Evolutionary conservation across 2,113 vertebrate genomes (phyloP), one percentile per base, ranked within the genome.

Genomic region (Loxodonta africana): DNA sequence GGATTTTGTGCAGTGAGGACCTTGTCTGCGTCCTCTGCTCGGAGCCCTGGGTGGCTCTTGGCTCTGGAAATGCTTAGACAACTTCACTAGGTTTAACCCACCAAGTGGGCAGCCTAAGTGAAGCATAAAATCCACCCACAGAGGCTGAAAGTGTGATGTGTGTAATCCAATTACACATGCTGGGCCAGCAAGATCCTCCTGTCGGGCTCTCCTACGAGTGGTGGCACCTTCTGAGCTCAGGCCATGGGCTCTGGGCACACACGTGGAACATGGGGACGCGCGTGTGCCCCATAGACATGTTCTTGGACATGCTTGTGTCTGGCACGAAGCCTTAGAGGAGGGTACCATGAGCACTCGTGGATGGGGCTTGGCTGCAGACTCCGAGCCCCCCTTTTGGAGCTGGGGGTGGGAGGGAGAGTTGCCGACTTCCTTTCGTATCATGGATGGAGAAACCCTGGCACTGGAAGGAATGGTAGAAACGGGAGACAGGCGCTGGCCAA

Each of bases 51-150:
- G n/a, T 96, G 81, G 65, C 81, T 92, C 87, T 85, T 51, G 86
- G 96, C 97, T 97, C 97, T 98, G 97, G 97, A 97, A 97, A 93
- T 94, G 91, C 97, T 98, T 97, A 95, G 93, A 93, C 90, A 94
- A 14, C 97, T 91, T 96, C 85, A 53, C 96, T 92, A 67, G 96
- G 97, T 97, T 89, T 90, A 97, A 97, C 92, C 62, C 96, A 80
- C 62, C 96, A 80, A 69, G 96, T 85, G 62, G 9, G 80, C 96
- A 97, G 53, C 96, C 88, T 84, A 89, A 98, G 93, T 76, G 92
- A 98, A 98, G 97, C 97, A 86, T 98, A 97, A 97, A 97, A 95
- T 98, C 93, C 23, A 41, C 90, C 63, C 88, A 95, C 96, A 97
- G 95, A 98, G 97, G 97, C 98, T 37, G 9, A 77, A 94, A 94